phyloP scores from a whole-genome alignment of 2,888 invertebrate species.

The Desoria tigrina region DNA sequence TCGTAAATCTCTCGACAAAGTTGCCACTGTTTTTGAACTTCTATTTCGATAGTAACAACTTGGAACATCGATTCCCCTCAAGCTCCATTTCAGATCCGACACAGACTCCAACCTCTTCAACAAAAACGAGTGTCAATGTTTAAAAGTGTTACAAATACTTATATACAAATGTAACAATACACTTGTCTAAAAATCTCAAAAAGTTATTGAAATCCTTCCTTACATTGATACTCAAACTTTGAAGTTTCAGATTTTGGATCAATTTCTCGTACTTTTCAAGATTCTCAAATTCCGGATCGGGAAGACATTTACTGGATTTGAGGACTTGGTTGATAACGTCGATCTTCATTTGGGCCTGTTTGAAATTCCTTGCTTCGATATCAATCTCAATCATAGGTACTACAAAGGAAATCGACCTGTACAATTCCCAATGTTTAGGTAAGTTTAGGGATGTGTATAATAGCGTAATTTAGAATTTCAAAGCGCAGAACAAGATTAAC shows the following conservation, averaged over 20 bases:
- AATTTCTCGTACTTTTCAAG: conserved; percentile 23
- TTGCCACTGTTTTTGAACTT: conserved; percentile 25
- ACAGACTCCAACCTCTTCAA: conserved; percentile 28
- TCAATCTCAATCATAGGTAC: conserved; percentile 31
- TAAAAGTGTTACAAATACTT: background rate
- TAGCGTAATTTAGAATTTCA: background rate
- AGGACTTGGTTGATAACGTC: conserved; percentile 24
- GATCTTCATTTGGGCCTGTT: conserved; percentile 38
- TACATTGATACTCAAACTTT: conserved; percentile 28
- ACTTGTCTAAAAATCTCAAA: no score
- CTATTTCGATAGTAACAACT: conserved; percentile 33
- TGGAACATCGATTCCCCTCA: conserved; percentile 23
- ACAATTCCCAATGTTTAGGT: no score
- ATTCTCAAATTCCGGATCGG: conserved; percentile 16
- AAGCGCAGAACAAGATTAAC: background rate
- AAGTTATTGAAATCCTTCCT: background rate
- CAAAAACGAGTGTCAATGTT: background rate
- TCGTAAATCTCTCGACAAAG: conserved; percentile 29
- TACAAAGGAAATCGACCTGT: conserved; percentile 26
- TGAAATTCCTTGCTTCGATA: conserved; percentile 34
- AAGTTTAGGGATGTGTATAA: no score
- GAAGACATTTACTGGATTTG: conserved; percentile 7
- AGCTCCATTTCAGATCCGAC: conserved; percentile 29
- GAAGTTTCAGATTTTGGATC: conserved; percentile 34
- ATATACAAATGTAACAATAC: no score